These are phyloP conservation scores for Papilio dardanus DNA, from an alignment of 1,140 invertebrate species.

Conservation along the genomic window DNA sequence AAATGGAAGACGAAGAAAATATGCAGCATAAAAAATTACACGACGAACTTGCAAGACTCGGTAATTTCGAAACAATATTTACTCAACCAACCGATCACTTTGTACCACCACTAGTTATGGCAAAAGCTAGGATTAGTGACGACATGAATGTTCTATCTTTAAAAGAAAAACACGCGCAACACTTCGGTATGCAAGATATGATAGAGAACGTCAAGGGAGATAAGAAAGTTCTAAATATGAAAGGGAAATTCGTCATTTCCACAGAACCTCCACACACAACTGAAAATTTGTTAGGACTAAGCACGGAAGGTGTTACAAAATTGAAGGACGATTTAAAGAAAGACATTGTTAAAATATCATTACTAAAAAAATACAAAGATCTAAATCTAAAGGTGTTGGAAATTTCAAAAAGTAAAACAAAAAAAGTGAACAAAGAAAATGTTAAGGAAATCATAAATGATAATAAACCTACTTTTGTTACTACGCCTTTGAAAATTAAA, in stretches of 20 bases:
- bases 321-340: slow-evolving; percentile 50
- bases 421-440: slow-evolving; percentile 44
- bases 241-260: slow-evolving; percentile 32
- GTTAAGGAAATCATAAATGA: slow-evolving; percentile 25
- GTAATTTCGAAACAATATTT: slow-evolving; percentile 76
- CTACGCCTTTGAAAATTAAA: slow-evolving; percentile 19
- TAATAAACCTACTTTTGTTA: background rate
- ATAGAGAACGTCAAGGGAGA: slow-evolving; percentile 49
- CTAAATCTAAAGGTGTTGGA: slow-evolving; percentile 44
- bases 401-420: slow-evolving; percentile 36
- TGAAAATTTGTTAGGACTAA: slow-evolving; percentile 1
- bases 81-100: slow-evolving; percentile 81
- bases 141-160: slow-evolving; percentile 79
- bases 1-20: slow-evolving; percentile 68
- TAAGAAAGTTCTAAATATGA: slow-evolving; percentile 41
- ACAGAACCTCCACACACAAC: slow-evolving; percentile 2
- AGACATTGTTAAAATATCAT: slow-evolving; percentile 51
- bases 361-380: slow-evolving; percentile 72
- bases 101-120: slow-evolving; percentile 80
- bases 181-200: slow-evolving; percentile 61
- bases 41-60: slow-evolving; percentile 67
- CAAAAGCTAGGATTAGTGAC: slow-evolving; percentile 78
- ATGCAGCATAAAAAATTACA: slow-evolving; percentile 73
- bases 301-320: slow-evolving; percentile 35
- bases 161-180: slow-evolving; percentile 78